Percentiles rank a stretch among this genome's conserved stretches.
These are phyloP conservation scores for Morpho helenor DNA, from an alignment of 2,888 invertebrate species.

Conservation along the genomic window DNA sequence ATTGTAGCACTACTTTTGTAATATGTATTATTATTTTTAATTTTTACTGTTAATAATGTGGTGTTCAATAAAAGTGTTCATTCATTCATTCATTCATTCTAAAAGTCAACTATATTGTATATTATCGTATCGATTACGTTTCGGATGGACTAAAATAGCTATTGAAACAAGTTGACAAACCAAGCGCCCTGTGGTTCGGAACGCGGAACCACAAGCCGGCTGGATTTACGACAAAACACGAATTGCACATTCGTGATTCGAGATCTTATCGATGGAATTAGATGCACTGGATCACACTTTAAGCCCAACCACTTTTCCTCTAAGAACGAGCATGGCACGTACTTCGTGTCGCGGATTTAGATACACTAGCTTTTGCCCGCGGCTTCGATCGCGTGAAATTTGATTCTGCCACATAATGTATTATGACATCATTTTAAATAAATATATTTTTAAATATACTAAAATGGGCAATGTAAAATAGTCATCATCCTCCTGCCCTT, in stretches of 20 bases:
- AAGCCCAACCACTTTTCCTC: slow-evolving; percentile 12
- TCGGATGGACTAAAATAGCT: neutral
- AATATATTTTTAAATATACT: too few relatives aligned
- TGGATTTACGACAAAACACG: slow-evolving; percentile 34
- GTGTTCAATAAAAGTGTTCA: too few relatives aligned
- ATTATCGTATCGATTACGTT: slow-evolving; percentile 2
- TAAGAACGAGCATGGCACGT: neutral
- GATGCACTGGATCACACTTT: slow-evolving; percentile 26
- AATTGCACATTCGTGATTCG: slow-evolving; percentile 32
- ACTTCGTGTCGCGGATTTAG: neutral
- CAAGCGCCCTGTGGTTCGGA: slow-evolving; percentile 21
- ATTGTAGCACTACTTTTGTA: too few relatives aligned
- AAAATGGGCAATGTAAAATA: too few relatives aligned
- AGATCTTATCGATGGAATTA: slow-evolving; percentile 31
- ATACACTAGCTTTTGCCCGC: neutral
- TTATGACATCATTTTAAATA: too few relatives aligned
- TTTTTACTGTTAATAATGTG: too few relatives aligned
- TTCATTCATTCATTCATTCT: too few relatives aligned
- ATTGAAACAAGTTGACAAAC: slow-evolving; percentile 17
- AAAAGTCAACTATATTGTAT: neutral
- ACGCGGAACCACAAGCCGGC: slow-evolving; percentile 34
- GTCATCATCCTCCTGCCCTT: too few relatives aligned
- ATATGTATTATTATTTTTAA: too few relatives aligned
- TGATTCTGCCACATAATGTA: too few relatives aligned
- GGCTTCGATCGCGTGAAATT: too few relatives aligned